Conservation (phyloP, 1,140 invertebrate genomes). For the Probaryconus sp. region DNA sequence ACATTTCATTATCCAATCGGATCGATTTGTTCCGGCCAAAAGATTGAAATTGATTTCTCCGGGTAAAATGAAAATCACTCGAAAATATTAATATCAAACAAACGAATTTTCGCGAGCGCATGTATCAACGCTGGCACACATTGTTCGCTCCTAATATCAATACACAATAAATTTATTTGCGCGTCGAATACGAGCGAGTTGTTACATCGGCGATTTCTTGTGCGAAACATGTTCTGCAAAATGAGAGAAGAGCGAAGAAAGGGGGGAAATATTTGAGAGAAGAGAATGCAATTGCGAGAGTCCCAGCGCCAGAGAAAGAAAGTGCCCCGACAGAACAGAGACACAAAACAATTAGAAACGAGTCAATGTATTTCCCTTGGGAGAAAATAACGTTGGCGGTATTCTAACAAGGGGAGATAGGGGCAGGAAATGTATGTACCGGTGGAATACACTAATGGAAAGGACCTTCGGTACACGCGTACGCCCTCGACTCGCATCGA, state of each 20-base stretch:
- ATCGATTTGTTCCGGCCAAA: slow-evolving; percentile 37
- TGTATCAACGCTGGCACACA: neutral
- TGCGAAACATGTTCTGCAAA: slow-evolving; percentile 18
- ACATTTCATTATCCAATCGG: slow-evolving; percentile 38
- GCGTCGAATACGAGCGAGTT: neutral
- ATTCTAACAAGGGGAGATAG: slow-evolving; percentile 15
- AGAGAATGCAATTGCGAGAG: slow-evolving; percentile 2
- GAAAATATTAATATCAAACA: slow-evolving; percentile 40
- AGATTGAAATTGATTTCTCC: slow-evolving; percentile 44
- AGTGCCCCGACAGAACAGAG: slow-evolving; percentile 35
- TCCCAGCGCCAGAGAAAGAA: slow-evolving; percentile 2
- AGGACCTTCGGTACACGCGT: slow-evolving; percentile 58
- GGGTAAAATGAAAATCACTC: slow-evolving; percentile 39
- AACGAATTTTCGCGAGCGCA: slow-evolving; percentile 8
- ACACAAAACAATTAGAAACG: slow-evolving; percentile 69
- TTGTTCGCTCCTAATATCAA: slow-evolving; percentile 25
- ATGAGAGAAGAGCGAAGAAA: slow-evolving; percentile 22
- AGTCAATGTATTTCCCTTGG: slow-evolving; percentile 69
- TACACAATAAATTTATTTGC: slow-evolving; percentile 40
- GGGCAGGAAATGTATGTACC: slow-evolving; percentile 48
- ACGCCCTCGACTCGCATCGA: slow-evolving; percentile 60
- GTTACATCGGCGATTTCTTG: slow-evolving; percentile 13
- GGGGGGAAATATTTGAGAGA: neutral
- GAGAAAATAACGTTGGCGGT: slow-evolving; percentile 56
- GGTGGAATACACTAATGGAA: slow-evolving; percentile 66